Base-by-base conservation (phyloP, 1,140 invertebrate genomes). In the Steinernema feltiae region DNA sequence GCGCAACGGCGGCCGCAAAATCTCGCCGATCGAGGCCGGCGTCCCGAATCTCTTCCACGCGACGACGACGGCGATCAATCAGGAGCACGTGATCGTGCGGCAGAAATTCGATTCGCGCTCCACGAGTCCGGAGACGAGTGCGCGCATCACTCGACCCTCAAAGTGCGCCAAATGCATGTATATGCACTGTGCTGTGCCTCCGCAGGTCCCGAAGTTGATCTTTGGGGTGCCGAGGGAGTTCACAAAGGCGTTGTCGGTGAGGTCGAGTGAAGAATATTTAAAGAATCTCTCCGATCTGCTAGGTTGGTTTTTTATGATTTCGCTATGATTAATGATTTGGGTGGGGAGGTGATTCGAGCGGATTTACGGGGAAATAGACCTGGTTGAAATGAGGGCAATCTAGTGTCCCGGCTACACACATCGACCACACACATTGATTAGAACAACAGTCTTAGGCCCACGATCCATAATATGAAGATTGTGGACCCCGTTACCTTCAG, bases 281-380 rank as follows among this genome's bases (percentile, higher is more conserved):
- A 63, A 21, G 53, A 17, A 12, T 3, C 53, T 63, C 12, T 17
- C 53, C 3, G 53, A 63, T 3, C 12, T 63, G 12, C 24, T 63
- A 63, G 53, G 53, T 63, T 63, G 53, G 53, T 63, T 63, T 3
- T 27, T 63, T 63, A 63, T 41, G 35, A n/a, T n/a, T n/a, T n/a
- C n/a, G n/a, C n/a, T n/a, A n/a, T n/a, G n/a, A n/a, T n/a, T n/a
- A n/a, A n/a, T n/a, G n/a, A n/a, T n/a, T n/a, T n/a, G n/a, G n/a
- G n/a, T n/a, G n/a, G n/a, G n/a, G n/a, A n/a, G n/a, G n/a, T n/a
- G n/a, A n/a, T n/a, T n/a, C n/a, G n/a, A n/a, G n/a, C n/a, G n/a
- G n/a, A n/a, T n/a, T n/a, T n/a, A n/a, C n/a, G n/a, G n/a, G n/a
- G n/a, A n/a, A n/a, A n/a, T n/a, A n/a, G n/a, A n/a, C n/a, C n/a